Evolutionary conservation across 2,113 vertebrate genomes (phyloP).

Genomic region (Triplophysa tibetana): DNA sequence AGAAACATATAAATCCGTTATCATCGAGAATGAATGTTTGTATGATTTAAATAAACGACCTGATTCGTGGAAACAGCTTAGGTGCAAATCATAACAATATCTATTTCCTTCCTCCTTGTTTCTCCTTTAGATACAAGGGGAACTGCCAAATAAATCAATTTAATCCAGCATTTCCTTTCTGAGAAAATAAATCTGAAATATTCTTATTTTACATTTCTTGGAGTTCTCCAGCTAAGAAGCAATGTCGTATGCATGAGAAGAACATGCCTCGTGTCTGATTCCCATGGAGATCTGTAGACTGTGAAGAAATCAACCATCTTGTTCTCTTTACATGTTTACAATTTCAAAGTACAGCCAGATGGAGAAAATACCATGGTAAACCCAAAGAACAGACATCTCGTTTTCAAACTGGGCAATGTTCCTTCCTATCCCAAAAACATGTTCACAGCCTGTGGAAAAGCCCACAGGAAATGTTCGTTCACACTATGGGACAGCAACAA

Average conservation of each 20-base stretch:
- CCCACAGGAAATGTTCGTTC: conserved; percentile 12
- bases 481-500: neutral
- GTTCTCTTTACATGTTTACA: conserved; percentile 28
- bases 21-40: neutral
- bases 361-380: neutral
- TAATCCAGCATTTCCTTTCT: neutral
- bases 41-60: neutral
- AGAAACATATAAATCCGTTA: neutral
- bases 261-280: neutral
- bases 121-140: neutral
- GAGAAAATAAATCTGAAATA: neutral
- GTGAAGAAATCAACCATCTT: conserved; percentile 11
- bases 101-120: neutral
- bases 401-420: neutral
- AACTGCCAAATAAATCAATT: neutral
- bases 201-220: neutral
- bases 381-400: neutral
- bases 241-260: neutral
- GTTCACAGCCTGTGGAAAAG: neutral
- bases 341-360: conserved; percentile 25
- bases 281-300: neutral
- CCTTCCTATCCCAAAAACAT: conserved; percentile 1
- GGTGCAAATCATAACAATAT: neutral
- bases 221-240: neutral
- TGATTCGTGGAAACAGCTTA: neutral